These are phyloP conservation scores for Spicauda simplicius DNA, from an alignment of 2,888 invertebrate species.

Conservation along the genomic window DNA sequence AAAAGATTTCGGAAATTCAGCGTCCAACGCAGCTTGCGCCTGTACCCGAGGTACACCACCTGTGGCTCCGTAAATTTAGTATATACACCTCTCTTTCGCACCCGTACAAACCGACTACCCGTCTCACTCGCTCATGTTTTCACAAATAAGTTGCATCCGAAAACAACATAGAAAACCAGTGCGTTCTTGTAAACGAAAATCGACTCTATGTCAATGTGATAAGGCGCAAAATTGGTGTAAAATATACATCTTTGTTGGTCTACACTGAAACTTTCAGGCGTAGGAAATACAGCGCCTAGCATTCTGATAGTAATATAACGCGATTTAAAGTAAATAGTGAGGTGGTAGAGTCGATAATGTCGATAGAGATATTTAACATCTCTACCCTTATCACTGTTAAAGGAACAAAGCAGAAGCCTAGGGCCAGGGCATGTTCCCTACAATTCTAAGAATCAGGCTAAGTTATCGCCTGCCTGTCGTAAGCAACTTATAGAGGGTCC, in stretches of 20 bases:
- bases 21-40: conserved; percentile 54
- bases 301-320: conserved; percentile 81
- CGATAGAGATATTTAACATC: neutral
- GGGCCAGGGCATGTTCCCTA: too few relatives aligned
- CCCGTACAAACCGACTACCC: conserved; percentile 45
- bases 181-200: conserved; percentile 49
- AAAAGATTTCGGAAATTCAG: neutral
- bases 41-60: conserved; percentile 82
- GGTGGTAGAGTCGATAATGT: conserved; percentile 46
- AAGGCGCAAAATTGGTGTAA: conserved; percentile 51
- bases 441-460: too few relatives aligned
- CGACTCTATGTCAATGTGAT: conserved; percentile 44
- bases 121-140: conserved; percentile 75
- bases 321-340: conserved; percentile 78
- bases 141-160: conserved; percentile 84
- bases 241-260: conserved; percentile 69
- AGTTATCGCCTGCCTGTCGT: too few relatives aligned
- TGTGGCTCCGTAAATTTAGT: conserved; percentile 84
- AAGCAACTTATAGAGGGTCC: too few relatives aligned
- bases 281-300: conserved; percentile 73
- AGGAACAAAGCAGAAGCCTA: too few relatives aligned
- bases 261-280: conserved; percentile 71
- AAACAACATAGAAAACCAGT: conserved; percentile 81
- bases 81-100: conserved; percentile 64
- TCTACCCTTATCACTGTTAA: neutral